These are phyloP conservation scores for Limenitis camilla DNA, from an alignment of 2,888 invertebrate species.

Conservation along the genomic window DNA sequence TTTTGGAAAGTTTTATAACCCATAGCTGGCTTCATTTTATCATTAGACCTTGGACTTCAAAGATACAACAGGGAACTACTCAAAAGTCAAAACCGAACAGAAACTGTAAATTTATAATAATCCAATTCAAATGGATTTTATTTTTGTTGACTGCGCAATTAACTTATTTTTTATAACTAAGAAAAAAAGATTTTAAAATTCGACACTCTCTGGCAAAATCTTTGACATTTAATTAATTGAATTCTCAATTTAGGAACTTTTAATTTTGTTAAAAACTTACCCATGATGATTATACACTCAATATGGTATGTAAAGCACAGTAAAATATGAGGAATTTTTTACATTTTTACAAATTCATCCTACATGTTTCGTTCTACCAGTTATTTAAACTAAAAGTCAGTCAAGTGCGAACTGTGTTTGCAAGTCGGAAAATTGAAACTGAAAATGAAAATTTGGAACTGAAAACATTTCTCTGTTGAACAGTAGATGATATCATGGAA, in stretches of 20 bases:
- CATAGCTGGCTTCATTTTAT: too few species aligned
- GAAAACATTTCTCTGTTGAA: constrained; percentile 14
- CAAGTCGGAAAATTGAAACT: constrained; percentile 23
- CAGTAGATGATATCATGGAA: constrained; percentile 6
- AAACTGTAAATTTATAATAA: too few species aligned
- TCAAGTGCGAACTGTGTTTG: constrained; percentile 23
- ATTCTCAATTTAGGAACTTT: not conserved
- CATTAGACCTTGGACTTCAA: too few species aligned
- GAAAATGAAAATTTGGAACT: constrained; percentile 25
- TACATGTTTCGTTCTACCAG: constrained; percentile 20
- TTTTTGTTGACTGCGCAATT: too few species aligned
- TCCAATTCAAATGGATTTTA: too few species aligned
- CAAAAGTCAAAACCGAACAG: too few species aligned
- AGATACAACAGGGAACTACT: too few species aligned
- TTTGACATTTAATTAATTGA: too few species aligned
- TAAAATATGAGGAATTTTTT: constrained; percentile 9
- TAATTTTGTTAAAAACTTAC: not conserved
- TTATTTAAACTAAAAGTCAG: constrained; percentile 20
- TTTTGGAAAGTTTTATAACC: too few species aligned
- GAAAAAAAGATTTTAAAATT: too few species aligned
- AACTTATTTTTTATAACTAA: too few species aligned
- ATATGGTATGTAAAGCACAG: constrained; percentile 7
- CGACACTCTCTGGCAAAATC: too few species aligned
- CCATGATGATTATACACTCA: not conserved
- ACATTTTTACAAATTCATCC: constrained; percentile 12